Evolutionary conservation across 2,888 invertebrate genomes (phyloP).

Genomic region (Erpobdella octoculata): DNA sequence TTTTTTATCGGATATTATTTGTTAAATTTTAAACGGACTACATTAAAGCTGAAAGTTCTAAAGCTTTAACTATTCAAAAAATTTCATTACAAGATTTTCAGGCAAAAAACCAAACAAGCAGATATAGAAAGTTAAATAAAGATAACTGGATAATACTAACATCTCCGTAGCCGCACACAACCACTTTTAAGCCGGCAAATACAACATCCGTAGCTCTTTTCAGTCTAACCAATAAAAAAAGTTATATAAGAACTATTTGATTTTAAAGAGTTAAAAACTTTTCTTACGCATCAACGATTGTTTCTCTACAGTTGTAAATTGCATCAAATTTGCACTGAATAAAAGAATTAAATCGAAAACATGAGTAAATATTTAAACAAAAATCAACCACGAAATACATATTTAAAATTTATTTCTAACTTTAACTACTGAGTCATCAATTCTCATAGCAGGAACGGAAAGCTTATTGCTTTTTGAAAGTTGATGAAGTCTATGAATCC

Average conservation of each 20-base stretch:
- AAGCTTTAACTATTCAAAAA: too few species aligned
- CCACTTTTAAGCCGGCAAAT: constrained; percentile 94
- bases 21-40: too few species aligned
- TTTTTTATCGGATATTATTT: too few species aligned
- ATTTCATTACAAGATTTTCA: too few species aligned
- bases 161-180: constrained; percentile 99
- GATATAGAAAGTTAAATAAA: too few species aligned
- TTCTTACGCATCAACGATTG: constrained; percentile 84
- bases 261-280: not conserved
- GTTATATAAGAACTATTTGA: not conserved
- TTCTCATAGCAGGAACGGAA: constrained; percentile 92
- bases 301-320: constrained; percentile 64
- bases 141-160: constrained; percentile 51
- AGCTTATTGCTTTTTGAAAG: constrained; percentile 79
- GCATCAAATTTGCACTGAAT: constrained; percentile 41
- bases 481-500: constrained; percentile 92
- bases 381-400: too few species aligned
- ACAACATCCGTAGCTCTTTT: constrained; percentile 99
- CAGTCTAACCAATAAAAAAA: constrained; percentile 55
- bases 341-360: not conserved
- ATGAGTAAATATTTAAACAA: too few species aligned
- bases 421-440: constrained; percentile 98
- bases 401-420: too few species aligned
- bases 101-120: constrained; percentile 41
- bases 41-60: not conserved